phyloP scores from a whole-genome alignment of 2,888 invertebrate species.

The Tortrix viridana region DNA sequence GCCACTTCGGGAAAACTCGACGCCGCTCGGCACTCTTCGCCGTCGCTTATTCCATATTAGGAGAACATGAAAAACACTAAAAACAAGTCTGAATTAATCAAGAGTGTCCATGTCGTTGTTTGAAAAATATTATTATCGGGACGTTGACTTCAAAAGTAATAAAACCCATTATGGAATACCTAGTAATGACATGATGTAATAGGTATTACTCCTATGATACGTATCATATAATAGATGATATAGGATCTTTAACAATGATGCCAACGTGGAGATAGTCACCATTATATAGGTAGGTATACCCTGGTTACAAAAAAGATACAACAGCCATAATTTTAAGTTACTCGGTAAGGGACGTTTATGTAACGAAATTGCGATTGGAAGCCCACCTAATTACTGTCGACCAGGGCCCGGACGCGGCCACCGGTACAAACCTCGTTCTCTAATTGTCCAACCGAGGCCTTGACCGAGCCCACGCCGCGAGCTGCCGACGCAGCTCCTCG shows the following conservation, averaged over 20 bases:
- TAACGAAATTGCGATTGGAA: too few relatives aligned
- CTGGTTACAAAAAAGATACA: too few relatives aligned
- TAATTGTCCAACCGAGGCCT: constrained; percentile 60
- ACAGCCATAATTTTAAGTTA: too few relatives aligned
- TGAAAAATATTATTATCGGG: background rate
- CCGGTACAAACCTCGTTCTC: background rate
- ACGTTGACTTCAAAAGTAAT: background rate
- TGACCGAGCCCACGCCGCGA: constrained; percentile 63
- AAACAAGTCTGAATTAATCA: constrained; percentile 12
- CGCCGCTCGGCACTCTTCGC: constrained; percentile 60
- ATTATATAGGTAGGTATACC: too few relatives aligned
- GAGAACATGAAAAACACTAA: constrained; percentile 25
- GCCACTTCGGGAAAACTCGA: constrained; percentile 76
- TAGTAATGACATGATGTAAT: constrained; percentile 18
- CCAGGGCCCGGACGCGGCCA: background rate
- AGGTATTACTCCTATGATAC: constrained; percentile 17
- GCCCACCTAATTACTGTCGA: too few relatives aligned
- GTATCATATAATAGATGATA: constrained; percentile 29
- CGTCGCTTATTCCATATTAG: constrained; percentile 39
- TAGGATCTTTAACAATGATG: constrained; percentile 28
- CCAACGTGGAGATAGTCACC: constrained; percentile 9
- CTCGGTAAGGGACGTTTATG: too few relatives aligned
- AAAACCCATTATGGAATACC: constrained; percentile 17
- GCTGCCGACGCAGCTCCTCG: constrained; percentile 60
- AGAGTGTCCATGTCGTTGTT: background rate